Percentiles rank a stretch among this genome's conserved stretches.
Conservation (phyloP, 2,113 vertebrate genomes). For the Oncorhynchus keta region DNA sequence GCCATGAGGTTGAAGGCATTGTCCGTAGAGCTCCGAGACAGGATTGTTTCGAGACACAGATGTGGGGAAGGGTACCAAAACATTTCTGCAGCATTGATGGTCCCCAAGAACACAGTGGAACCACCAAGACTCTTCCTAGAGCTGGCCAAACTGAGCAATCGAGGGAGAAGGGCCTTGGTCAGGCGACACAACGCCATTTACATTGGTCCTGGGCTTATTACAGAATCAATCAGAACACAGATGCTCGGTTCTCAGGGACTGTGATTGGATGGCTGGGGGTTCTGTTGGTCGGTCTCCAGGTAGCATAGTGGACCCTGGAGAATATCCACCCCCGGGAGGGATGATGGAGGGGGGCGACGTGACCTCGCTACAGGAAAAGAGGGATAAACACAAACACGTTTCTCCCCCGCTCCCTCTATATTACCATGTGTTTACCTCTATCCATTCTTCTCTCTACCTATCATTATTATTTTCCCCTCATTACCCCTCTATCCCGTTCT, state of each 20-base stretch:
- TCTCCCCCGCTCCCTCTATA: neutral
- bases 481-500: no score
- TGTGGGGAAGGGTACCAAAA: no score
- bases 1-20: no score
- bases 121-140: no score
- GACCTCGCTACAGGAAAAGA: slow-evolving; percentile 43
- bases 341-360: slow-evolving; percentile 19
- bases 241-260: slow-evolving; percentile 55
- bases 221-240: slow-evolving; percentile 62
- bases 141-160: no score
- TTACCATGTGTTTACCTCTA: slow-evolving; percentile 4
- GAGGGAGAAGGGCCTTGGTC: no score
- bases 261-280: slow-evolving; percentile 62
- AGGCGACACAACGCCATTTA: slow-evolving; percentile 60
- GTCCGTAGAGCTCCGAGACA: no score
- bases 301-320: slow-evolving; percentile 66
- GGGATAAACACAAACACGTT: slow-evolving; percentile 15
- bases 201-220: slow-evolving; percentile 48
- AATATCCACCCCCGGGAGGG: slow-evolving; percentile 45
- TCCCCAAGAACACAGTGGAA: no score
- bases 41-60: no score
- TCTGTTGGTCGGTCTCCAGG: slow-evolving; percentile 73
- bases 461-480: neutral
- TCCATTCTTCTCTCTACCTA: slow-evolving; percentile 1
- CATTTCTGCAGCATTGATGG: no score